These are phyloP conservation scores for Rhinella marina DNA, from an alignment of 2,797 vertebrate genomes.

Conservation along the genomic window DNA sequence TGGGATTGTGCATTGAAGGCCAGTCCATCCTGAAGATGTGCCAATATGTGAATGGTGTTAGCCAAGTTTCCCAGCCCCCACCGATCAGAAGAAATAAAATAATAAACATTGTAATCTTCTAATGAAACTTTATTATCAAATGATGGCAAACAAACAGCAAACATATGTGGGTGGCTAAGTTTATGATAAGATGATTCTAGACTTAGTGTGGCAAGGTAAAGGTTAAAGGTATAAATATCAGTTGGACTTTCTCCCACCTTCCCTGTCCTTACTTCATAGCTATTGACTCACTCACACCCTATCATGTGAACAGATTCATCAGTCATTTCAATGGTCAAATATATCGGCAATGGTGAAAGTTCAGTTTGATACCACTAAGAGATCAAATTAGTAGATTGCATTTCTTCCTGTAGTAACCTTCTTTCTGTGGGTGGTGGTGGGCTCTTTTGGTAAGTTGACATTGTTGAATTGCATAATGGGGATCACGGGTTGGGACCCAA, in stretches of 20 bases:
- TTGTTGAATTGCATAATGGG: not conserved
- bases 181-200: not conserved
- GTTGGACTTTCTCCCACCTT: conserved; percentile 3
- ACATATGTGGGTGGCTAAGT: not conserved
- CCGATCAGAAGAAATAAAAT: not conserved
- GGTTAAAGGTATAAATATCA: not conserved
- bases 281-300: too few relatives aligned
- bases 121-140: not conserved
- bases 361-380: not conserved
- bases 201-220: not conserved
- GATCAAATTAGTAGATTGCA: not conserved
- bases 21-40: too few relatives aligned
- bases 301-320: not conserved
- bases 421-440: not conserved
- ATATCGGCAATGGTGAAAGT: not conserved
- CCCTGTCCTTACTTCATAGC: not conserved
- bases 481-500: not conserved
- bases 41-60: too few relatives aligned
- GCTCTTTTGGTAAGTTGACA: not conserved
- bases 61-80: too few relatives aligned
- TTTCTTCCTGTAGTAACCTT: not conserved
- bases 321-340: not conserved
- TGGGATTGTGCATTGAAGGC: too few relatives aligned
- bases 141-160: not conserved
- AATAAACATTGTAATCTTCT: not conserved